phyloP scores from a whole-genome alignment of 2,113 vertebrate genomes.

The Chelonoidis abingdonii region DNA sequence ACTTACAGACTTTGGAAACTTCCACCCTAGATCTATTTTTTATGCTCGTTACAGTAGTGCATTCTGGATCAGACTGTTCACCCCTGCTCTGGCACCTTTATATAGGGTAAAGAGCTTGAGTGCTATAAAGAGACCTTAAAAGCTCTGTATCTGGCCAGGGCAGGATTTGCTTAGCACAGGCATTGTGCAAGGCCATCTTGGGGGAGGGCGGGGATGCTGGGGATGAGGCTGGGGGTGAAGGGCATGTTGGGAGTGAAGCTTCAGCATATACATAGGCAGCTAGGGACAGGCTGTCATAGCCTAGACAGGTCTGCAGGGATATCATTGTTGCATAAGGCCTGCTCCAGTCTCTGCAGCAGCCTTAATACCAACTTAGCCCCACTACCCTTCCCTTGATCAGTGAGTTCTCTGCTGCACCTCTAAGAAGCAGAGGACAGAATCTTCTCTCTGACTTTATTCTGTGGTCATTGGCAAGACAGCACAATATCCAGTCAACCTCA shows the following conservation, averaged over 20 bases:
- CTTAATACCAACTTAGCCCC: not conserved
- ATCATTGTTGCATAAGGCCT: not conserved
- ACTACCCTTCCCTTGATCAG: not conserved
- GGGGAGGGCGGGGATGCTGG: not conserved
- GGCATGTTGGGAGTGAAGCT: not conserved
- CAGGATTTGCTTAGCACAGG: not conserved
- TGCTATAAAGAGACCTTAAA: not conserved
- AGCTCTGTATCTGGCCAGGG: not conserved
- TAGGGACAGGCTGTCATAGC: not conserved
- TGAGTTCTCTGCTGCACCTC: not conserved
- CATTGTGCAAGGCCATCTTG: not conserved
- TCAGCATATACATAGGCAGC: not conserved
- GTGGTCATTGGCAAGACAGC: not conserved
- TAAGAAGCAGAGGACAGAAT: not conserved
- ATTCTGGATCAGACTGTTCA: not conserved
- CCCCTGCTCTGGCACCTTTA: not conserved
- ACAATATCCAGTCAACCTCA: not conserved
- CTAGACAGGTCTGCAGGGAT: not conserved
- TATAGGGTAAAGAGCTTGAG: fast-evolving
- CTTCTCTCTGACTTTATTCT: not conserved
- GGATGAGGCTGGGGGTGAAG: not conserved
- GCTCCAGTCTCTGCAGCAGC: not conserved
- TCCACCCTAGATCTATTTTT: not conserved
- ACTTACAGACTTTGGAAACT: not conserved
- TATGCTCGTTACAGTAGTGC: not conserved